Evolutionary conservation across 1,140 invertebrate genomes (phyloP).

Genomic region (Drosophila chauvacae): DNA sequence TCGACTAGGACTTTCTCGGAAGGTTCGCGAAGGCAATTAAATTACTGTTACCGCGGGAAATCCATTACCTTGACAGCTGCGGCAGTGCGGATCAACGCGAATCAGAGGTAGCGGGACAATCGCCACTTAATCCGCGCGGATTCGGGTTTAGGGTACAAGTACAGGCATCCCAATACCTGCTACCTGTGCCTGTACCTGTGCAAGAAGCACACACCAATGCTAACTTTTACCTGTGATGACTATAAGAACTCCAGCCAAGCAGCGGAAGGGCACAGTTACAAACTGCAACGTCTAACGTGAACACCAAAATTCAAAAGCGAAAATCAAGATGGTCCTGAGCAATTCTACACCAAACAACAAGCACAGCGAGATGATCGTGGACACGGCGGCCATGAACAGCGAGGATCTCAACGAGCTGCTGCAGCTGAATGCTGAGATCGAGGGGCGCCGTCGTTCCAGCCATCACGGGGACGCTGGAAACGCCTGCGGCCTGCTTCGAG

Average conservation of each 20-base stretch:
- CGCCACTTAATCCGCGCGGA: conserved; percentile 17
- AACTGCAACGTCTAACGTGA: conserved; percentile 72
- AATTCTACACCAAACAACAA: conserved; percentile 68
- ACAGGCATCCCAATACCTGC: not conserved
- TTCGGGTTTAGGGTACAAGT: not conserved
- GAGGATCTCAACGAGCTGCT: conserved; percentile 63
- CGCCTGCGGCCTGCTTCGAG: conserved; percentile 49
- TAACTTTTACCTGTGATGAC: conserved; percentile 24
- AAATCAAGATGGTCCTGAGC: conserved; percentile 65
- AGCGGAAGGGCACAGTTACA: conserved; percentile 53
- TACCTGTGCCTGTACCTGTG: not conserved
- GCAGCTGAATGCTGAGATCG: conserved; percentile 68
- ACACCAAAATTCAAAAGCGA: conserved; percentile 33
- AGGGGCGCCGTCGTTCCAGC: conserved; percentile 53
- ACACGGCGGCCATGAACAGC: conserved; percentile 69
- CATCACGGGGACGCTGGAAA: conserved; percentile 19
- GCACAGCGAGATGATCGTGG: conserved; percentile 56
- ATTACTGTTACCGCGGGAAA: conserved; percentile 45
- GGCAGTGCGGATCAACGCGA: conserved; percentile 37
- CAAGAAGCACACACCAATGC: too few relatives aligned
- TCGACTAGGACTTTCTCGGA: conserved; percentile 32
- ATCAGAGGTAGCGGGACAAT: not conserved
- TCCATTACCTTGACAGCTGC: conserved; percentile 20
- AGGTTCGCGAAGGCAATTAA: conserved; percentile 46
- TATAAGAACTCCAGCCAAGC: conserved; percentile 29